Evolutionary conservation across 2,113 vertebrate genomes (phyloP), one percentile per base, ranked within the genome.

Genomic region (Pomatorhinus ruficollis): DNA sequence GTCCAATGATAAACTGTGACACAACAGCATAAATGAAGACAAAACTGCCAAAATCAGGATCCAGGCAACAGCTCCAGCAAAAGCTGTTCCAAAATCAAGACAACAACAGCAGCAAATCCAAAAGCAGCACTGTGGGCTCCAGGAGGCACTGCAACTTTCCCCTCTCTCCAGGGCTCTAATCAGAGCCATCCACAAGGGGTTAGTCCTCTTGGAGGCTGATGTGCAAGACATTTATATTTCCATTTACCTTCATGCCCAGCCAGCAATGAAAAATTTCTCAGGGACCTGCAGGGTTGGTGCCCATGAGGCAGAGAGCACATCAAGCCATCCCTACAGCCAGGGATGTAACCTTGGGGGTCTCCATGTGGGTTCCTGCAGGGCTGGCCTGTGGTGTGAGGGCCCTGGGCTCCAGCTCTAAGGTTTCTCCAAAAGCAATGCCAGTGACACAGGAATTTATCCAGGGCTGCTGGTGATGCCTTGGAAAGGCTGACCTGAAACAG

Each of bases 201-300:
- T 49, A 37, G 19, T 49, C 31, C 22, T 15, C 57, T 39, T 53
- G 31, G 5, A 78, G 40, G 37, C 37, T 71, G 69, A 33, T 30
- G 20, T 10, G 42, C 61, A 64, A 68, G n/a, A 31, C 10, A 28
- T 45, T 75, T 39, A 12, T 20, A 45, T 40, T 64, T 27, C 20
- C 14, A 23, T 57, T 79, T 49, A 12, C 4, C 5, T 28, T 76
- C 40, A 35, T 1, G 3, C 6, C 49, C 31, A 24, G 15, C 9
- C 23, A 87, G 31, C 21, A 50, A 17, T 3, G 2, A 77, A 75
- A 45, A 23, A 21, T 40, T 53, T 54, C 37, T 79, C 40, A 49
- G 3, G 7, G 30, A n/a, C 53, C 19, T 53, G 17, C 14, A 14
- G 0, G 4, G 65, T 37, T 45, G 4, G 0, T 12, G 25, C 8